Evolutionary conservation across 2,797 vertebrate genomes (phyloP).

Genomic region (Oceanodroma leucorhoa): DNA sequence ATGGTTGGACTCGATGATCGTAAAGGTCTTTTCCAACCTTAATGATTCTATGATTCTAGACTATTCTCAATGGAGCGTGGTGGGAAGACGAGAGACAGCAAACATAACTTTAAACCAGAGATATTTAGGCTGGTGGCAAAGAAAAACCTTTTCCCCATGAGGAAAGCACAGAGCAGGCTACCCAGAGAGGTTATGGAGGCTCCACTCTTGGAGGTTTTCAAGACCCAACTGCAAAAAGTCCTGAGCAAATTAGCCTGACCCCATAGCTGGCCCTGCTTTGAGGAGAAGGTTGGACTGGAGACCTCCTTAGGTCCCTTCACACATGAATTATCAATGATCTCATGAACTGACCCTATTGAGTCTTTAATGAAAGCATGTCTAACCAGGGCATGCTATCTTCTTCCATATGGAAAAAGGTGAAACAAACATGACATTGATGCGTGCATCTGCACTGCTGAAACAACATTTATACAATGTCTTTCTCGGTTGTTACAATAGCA

Average conservation of each 20-base stretch:
- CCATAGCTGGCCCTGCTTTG: neutral
- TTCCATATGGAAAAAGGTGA: slow-evolving; percentile 78
- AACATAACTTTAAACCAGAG: neutral
- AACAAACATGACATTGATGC: slow-evolving; percentile 38
- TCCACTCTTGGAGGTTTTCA: neutral
- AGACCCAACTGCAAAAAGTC: neutral
- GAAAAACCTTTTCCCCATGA: neutral
- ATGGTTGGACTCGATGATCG: too few species aligned
- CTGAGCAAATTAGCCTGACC: neutral
- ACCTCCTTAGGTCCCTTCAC: neutral
- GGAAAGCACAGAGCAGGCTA: neutral
- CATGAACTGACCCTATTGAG: slow-evolving; percentile 69
- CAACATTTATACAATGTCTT: neutral
- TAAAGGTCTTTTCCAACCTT: too few species aligned
- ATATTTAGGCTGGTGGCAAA: neutral
- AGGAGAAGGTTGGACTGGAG: neutral
- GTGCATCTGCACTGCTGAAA: slow-evolving; percentile 16
- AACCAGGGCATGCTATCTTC: slow-evolving; percentile 70
- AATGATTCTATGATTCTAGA: neutral
- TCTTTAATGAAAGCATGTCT: slow-evolving; percentile 79
- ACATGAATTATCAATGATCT: neutral
- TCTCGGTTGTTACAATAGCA: neutral
- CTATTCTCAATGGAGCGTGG: neutral
- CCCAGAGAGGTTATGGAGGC: neutral
- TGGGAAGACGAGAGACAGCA: neutral